Conservation (phyloP, 2,888 invertebrate species). For the Stenichneumon culpator region DNA sequence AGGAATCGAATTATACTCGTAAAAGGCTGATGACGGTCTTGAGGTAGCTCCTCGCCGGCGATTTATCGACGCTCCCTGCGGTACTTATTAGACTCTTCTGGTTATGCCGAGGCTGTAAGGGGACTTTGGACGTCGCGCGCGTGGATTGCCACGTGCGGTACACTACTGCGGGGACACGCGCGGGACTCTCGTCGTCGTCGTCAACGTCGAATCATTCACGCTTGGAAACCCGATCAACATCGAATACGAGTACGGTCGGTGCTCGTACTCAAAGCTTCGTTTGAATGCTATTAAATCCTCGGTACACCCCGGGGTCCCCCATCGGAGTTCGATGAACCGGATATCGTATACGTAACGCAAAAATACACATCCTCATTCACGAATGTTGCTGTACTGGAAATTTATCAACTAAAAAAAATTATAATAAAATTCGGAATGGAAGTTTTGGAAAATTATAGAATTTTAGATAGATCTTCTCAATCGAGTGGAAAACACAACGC, state of each 20-base stretch:
- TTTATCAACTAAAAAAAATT: neutral
- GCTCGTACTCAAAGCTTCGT: constrained; percentile 62
- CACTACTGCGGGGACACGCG: constrained; percentile 52
- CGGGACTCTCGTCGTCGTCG: constrained; percentile 29
- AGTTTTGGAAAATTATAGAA: neutral
- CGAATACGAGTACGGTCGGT: constrained; percentile 63
- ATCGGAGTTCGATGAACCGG: constrained; percentile 46
- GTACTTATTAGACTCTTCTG: constrained; percentile 71
- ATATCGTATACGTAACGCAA: constrained; percentile 22
- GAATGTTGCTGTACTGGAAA: neutral
- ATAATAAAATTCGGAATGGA: neutral
- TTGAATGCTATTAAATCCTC: constrained; percentile 69
- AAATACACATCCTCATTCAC: neutral
- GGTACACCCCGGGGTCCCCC: constrained; percentile 21
- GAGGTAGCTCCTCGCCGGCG: constrained; percentile 55
- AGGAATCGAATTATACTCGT: constrained; percentile 48
- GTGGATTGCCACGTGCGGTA: constrained; percentile 64
- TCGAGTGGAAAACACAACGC: neutral
- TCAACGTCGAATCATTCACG: constrained; percentile 69
- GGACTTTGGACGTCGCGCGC: constrained; percentile 36
- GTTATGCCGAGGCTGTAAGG: constrained; percentile 47
- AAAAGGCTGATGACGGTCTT: constrained; percentile 51
- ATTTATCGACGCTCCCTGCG: constrained; percentile 67
- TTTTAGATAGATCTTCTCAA: neutral
- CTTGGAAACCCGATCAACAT: constrained; percentile 65